Evolutionary conservation across 2,113 vertebrate genomes (phyloP).

Genomic region (Romanogobio albipinnatus): DNA sequence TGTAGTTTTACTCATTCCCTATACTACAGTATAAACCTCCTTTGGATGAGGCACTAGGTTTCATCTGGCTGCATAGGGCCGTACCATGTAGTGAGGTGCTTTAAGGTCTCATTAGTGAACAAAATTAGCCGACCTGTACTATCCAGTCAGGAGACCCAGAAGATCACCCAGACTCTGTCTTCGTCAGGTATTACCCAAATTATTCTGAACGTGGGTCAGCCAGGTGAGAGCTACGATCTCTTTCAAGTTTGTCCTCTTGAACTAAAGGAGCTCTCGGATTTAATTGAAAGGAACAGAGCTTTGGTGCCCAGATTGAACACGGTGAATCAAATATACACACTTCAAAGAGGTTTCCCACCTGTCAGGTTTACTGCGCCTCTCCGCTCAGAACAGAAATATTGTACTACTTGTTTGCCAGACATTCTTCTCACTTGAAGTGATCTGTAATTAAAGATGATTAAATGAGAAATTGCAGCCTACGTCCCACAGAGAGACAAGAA

Average conservation of each 20-base stretch:
- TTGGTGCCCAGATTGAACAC: conserved; percentile 33
- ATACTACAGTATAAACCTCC: not conserved
- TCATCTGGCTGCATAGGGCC: not conserved
- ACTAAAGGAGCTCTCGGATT: conserved; percentile 34
- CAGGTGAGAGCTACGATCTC: conserved; percentile 27
- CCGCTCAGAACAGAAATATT: conserved; percentile 33
- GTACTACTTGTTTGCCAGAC: conserved; percentile 45
- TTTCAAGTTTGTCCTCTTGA: conserved; percentile 36
- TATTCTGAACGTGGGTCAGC: conserved; percentile 26
- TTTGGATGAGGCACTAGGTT: conserved; percentile 5
- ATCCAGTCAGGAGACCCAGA: conserved; percentile 1
- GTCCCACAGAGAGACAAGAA: conserved; percentile 16
- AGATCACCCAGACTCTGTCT: conserved; percentile 19
- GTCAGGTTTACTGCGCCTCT: not conserved
- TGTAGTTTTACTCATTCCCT: not conserved
- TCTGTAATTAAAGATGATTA: conserved; percentile 59
- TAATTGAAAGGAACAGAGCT: conserved; percentile 42
- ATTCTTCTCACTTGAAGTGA: conserved; percentile 49
- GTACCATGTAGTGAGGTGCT: not conserved
- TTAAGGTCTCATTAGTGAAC: conserved; percentile 32
- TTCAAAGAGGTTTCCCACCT: conserved; percentile 44
- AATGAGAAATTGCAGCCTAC: conserved; percentile 40
- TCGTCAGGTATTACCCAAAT: conserved; percentile 17
- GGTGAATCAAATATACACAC: conserved; percentile 20
- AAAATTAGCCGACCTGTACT: conserved; percentile 17